A percentile compares a stretch with the other conserved stretches of the same genome.
Evolutionary conservation across 2,797 vertebrate species (phyloP).

Genomic region (Betta splendens): DNA sequence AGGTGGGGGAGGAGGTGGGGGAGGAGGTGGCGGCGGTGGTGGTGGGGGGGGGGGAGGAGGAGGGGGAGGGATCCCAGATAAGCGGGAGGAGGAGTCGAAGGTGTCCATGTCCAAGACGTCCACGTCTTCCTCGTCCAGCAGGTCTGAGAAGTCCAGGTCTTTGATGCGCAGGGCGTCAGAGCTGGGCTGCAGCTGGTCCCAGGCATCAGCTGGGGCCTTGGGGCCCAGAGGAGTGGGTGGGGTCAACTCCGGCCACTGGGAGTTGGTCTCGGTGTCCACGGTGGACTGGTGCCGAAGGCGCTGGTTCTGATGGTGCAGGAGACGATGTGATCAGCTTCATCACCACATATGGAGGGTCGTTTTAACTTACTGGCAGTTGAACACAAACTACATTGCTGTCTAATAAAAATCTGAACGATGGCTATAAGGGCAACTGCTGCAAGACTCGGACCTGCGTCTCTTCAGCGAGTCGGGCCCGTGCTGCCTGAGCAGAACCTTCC

Average conservation of each 20-base stretch:
- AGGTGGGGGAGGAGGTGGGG: constrained; percentile 44
- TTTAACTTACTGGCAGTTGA: too few relatives aligned
- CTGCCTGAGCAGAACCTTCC: constrained; percentile 66
- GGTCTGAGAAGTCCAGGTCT: constrained; percentile 95
- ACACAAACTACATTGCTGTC: too few relatives aligned
- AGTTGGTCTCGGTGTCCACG: constrained; percentile 81
- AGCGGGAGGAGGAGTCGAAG: constrained; percentile 53
- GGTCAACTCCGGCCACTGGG: constrained; percentile 79
- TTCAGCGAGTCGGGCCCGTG: constrained; percentile 70
- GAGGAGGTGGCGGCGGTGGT: constrained; percentile 50
- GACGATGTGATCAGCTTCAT: too few relatives aligned
- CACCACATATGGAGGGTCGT: too few relatives aligned
- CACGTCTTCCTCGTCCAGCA: constrained; percentile 93
- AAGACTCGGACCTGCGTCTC: constrained; percentile 43
- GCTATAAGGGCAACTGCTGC: too few relatives aligned
- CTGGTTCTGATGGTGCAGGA: constrained; percentile 46
- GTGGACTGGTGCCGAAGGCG: constrained; percentile 79
- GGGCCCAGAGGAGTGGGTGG: constrained; percentile 78
- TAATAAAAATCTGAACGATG: too few relatives aligned
- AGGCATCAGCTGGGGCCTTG: constrained; percentile 66
- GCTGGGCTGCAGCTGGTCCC: constrained; percentile 77
- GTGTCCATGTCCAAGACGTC: constrained; percentile 85
- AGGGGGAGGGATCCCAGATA: constrained; percentile 38
- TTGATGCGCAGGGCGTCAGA: constrained; percentile 86
- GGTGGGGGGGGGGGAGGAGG: constrained; percentile 51